These are phyloP conservation scores for Macrosteles quadrilineatus DNA, from an alignment of 1,140 invertebrate genomes.

Conservation along the genomic window DNA sequence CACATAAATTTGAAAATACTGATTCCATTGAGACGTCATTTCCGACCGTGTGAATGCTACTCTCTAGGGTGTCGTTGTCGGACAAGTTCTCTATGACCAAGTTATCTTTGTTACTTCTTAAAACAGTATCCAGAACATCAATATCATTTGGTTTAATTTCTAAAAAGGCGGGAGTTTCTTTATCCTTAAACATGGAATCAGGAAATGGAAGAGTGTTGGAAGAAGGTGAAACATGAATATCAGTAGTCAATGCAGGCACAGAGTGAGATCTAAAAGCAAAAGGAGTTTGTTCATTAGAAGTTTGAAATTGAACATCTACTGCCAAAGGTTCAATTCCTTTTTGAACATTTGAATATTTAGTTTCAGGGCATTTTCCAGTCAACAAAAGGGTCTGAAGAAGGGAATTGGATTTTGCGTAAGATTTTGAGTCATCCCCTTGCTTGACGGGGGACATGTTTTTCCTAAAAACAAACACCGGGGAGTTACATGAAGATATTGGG, in stretches of 20 bases:
- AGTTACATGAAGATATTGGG: neutral
- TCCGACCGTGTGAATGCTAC: neutral
- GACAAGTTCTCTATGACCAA: neutral
- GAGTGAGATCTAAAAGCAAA: constrained; percentile 6
- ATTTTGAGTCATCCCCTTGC: neutral
- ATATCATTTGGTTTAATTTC: neutral
- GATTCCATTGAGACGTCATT: constrained; percentile 17
- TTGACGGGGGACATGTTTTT: constrained; percentile 2
- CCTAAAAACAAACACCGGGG: neutral
- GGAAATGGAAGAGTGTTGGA: constrained; percentile 15
- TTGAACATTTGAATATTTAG: neutral
- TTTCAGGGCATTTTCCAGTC: neutral
- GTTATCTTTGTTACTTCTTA: neutral
- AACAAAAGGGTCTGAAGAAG: constrained; percentile 14
- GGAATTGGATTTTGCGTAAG: neutral
- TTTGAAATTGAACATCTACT: neutral
- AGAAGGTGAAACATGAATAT: neutral
- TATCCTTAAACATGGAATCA: neutral
- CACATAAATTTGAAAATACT: constrained; percentile 13
- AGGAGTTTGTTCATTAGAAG: neutral
- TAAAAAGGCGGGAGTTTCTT: neutral
- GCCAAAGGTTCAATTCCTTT: constrained; percentile 2
- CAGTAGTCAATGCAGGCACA: neutral
- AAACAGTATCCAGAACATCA: neutral
- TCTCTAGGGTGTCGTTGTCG: neutral